Base-by-base conservation (phyloP, 1,140 invertebrate genomes). In the Zophobas morio region DNA sequence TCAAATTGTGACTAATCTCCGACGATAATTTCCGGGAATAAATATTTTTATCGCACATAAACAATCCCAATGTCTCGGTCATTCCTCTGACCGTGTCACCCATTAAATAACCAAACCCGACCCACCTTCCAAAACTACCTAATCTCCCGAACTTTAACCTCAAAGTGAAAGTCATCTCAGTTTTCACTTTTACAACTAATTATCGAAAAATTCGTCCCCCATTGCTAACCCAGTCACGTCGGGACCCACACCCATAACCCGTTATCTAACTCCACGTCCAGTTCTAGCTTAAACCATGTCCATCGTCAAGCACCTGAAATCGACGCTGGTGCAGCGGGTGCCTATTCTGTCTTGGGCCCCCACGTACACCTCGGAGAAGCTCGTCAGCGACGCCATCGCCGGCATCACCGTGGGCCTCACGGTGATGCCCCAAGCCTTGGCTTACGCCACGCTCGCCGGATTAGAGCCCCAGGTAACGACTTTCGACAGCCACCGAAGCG, bases 381-480 rank as follows among this genome's bases (percentile, higher is more conserved):
- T 93, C 5, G 80, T 95, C 2, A 90, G 92, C 8, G 95, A 96
- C 86, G 82, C 92, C 32, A 94, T 96, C 81, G 95, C 96, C 2
- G 96, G 96, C 2, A 87, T 95, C 51, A 95, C 96, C 8, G 95
- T 97, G 1, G 96, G 94, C 0, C 88, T 97, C 3, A 96, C 95
- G 1, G 94, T 97, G 35, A 93, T 97, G 87, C 96, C 96, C 0
- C 96, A 98, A 85, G 94, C 94, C 54, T 86, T 97, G 72, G 95
- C 95, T 2, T 96, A 97, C 86, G 95, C 95, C 0, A 93, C 93
- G 6, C 87, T 97, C 53, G 96, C 94, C 33, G 94, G 94, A 35
- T 84, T 96, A 53, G 92, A 93, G 82, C 93, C 94, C 51, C 93
- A 96, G 90, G 94, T 96, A 87, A 82, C 79, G 81, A 77, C 32